Conservation (phyloP, 2,888 invertebrate genomes). For the Halictus ligatus region DNA sequence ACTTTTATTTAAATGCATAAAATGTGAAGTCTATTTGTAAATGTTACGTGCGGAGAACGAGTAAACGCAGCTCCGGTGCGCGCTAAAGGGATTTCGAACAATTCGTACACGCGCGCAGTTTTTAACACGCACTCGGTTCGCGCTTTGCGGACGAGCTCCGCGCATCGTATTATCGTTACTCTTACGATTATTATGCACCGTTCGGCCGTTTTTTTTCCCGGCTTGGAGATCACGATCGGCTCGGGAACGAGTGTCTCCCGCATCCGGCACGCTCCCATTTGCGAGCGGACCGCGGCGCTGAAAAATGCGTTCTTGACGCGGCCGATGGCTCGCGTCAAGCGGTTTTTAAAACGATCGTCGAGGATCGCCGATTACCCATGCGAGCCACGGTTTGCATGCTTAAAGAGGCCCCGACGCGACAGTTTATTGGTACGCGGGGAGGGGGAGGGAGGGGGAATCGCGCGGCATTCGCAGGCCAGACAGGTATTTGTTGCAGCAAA, state of each 20-base stretch:
- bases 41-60: too few species aligned
- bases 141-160: background rate
- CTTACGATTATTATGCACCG: conserved; percentile 11
- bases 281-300: background rate
- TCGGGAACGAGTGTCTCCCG: conserved; percentile 40
- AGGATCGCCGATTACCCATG: conserved; percentile 7
- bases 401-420: background rate
- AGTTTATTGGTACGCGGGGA: conserved; percentile 13
- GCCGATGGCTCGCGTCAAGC: conserved; percentile 7
- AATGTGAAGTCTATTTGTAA: background rate
- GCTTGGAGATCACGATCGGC: background rate
- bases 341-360: background rate
- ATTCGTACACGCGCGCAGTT: background rate
- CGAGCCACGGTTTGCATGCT: conserved; percentile 18
- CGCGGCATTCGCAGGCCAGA: conserved; percentile 3
- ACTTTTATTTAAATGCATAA: background rate
- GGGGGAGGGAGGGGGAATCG: too few species aligned
- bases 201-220: conserved; percentile 4
- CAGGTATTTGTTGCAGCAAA: background rate
- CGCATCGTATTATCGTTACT: background rate
- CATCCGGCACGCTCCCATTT: conserved; percentile 42
- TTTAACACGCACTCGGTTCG: background rate
- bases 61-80: background rate
- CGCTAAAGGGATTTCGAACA: background rate
- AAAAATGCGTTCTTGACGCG: conserved; percentile 15